These are phyloP conservation scores for Drosophila navojoa DNA, from an alignment of 1,140 invertebrate species.

Conservation along the genomic window DNA sequence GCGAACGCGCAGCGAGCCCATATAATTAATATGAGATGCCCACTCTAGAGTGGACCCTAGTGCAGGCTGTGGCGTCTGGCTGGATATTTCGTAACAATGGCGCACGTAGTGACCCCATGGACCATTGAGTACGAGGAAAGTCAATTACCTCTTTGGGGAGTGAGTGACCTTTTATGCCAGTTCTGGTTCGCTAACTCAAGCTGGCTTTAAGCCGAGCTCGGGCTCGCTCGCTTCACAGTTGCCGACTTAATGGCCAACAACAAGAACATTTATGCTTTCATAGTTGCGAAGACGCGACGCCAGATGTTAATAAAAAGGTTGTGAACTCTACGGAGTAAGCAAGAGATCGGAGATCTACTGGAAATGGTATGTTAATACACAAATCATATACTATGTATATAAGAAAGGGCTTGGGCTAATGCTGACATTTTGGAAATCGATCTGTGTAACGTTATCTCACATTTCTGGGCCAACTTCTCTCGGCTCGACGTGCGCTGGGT, in stretches of 20 bases:
- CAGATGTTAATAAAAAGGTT: slow-evolving; percentile 68
- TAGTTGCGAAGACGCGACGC: slow-evolving; percentile 45
- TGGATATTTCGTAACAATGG: slow-evolving; percentile 29
- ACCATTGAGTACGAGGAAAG: slow-evolving; percentile 42
- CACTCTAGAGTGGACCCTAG: neutral
- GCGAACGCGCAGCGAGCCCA: neutral
- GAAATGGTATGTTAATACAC: no score
- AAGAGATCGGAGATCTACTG: neutral
- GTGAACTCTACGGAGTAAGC: slow-evolving; percentile 50
- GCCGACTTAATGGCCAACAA: slow-evolving; percentile 69
- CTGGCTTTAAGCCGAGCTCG: slow-evolving; percentile 32
- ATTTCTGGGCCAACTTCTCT: neutral
- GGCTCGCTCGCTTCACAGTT: slow-evolving; percentile 14
- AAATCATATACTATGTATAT: neutral
- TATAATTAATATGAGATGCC: slow-evolving; percentile 4
- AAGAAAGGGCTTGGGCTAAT: no score
- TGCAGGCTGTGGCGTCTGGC: neutral
- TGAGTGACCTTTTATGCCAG: slow-evolving; percentile 30
- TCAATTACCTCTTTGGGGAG: slow-evolving; percentile 40
- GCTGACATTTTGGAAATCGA: neutral
- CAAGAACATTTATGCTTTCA: slow-evolving; percentile 67
- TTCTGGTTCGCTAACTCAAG: slow-evolving; percentile 66
- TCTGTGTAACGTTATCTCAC: neutral
- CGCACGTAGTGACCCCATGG: slow-evolving; percentile 65
- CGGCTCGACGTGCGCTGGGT: neutral